Evolutionary conservation across 2,888 invertebrate genomes (phyloP).

Genomic region (Andrena hattorfiana): DNA sequence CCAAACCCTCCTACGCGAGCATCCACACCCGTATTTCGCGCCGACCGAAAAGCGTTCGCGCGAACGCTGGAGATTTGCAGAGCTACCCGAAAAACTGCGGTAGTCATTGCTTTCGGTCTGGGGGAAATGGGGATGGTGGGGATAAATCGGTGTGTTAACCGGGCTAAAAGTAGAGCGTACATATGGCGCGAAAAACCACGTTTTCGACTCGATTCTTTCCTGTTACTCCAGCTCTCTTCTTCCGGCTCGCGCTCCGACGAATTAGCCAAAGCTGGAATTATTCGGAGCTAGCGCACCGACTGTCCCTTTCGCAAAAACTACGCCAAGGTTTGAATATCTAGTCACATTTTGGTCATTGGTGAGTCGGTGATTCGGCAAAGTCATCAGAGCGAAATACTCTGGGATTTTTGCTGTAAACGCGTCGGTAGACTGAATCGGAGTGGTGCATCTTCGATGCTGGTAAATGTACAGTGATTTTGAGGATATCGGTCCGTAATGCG

Average conservation of each 20-base stretch:
- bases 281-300: not conserved
- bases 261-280: slow-evolving; percentile 15
- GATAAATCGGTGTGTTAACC: slow-evolving; percentile 71
- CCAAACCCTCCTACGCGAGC: slow-evolving; percentile 34
- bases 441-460: not conserved
- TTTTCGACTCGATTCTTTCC: slow-evolving; percentile 26
- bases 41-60: slow-evolving; percentile 40
- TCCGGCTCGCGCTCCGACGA: not conserved
- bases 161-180: slow-evolving; percentile 49
- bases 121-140: not conserved
- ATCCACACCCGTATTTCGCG: slow-evolving; percentile 57
- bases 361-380: too few species aligned
- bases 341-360: not conserved
- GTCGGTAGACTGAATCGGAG: not conserved
- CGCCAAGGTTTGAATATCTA: not conserved
- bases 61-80: slow-evolving; percentile 40
- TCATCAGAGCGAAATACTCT: not conserved
- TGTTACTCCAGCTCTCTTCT: not conserved
- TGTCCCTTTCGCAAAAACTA: not conserved
- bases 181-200: slow-evolving; percentile 46
- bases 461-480: not conserved
- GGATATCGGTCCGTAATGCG: too few species aligned
- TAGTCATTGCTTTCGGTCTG: slow-evolving; percentile 66
- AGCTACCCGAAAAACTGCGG: slow-evolving; percentile 60
- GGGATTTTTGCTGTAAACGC: not conserved